Percentiles rank a stretch among this genome's conserved stretches.
Evolutionary conservation across 2,888 invertebrate genomes (phyloP).

Genomic region (Chymomyza amoena): DNA sequence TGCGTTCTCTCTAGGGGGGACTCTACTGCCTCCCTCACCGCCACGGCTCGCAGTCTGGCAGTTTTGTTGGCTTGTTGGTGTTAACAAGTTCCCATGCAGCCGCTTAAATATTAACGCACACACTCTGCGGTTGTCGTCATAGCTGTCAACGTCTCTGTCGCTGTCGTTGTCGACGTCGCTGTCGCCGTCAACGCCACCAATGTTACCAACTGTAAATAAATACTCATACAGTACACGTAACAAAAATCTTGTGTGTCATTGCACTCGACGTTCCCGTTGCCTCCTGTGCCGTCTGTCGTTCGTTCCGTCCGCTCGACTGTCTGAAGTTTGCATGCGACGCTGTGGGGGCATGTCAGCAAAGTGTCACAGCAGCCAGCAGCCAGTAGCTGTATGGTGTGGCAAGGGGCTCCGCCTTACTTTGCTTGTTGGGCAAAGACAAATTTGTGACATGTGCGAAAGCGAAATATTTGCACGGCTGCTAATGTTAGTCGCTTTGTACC

Average conservation of each 20-base stretch:
- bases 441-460: constrained; percentile 35
- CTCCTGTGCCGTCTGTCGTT: background rate
- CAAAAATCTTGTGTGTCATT: constrained; percentile 70
- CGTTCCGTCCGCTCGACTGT: background rate
- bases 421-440: constrained; percentile 5
- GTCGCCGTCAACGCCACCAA: constrained; percentile 1
- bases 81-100: constrained; percentile 75
- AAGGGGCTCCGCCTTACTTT: background rate
- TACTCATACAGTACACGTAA: constrained; percentile 61
- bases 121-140: constrained; percentile 52
- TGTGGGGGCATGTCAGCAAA: constrained; percentile 2
- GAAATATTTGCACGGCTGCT: constrained; percentile 42
- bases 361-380: background rate
- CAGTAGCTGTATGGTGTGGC: background rate
- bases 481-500: background rate
- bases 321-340: background rate
- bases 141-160: constrained; percentile 18
- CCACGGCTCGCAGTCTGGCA: background rate
- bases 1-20: background rate
- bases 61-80: constrained; percentile 55
- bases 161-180: background rate
- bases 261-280: constrained; percentile 49
- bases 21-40: background rate
- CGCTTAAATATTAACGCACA: constrained; percentile 73
- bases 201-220: constrained; percentile 70